A percentile compares a stretch with the other conserved stretches of the same genome.
These are phyloP conservation scores for Ophion slaviceki DNA, from an alignment of 2,888 invertebrate species.

Conservation along the genomic window DNA sequence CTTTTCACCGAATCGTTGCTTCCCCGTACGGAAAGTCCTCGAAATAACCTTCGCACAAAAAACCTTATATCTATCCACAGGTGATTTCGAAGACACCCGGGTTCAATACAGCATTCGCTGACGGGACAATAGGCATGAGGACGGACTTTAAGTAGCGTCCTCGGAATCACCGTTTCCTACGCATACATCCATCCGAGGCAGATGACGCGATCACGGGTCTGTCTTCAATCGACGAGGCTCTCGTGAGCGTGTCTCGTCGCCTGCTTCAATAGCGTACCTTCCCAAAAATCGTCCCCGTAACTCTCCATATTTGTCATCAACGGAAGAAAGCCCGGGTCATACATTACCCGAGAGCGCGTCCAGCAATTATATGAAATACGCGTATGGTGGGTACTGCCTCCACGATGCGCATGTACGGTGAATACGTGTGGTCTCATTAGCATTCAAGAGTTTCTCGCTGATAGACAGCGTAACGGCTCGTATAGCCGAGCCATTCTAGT, in stretches of 20 bases:
- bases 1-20: not conserved
- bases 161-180: not conserved
- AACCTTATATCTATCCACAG: too few species aligned
- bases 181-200: conserved; percentile 15
- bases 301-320: conserved; percentile 51
- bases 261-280: conserved; percentile 43
- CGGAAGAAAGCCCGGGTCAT: conserved; percentile 30
- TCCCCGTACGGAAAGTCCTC: too few species aligned
- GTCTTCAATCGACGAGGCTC: conserved; percentile 9
- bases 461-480: conserved; percentile 27
- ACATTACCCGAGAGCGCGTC: conserved; percentile 22
- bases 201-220: conserved; percentile 60
- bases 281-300: conserved; percentile 45
- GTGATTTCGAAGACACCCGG: too few species aligned
- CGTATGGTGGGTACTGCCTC: not conserved
- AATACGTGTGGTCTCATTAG: conserved; percentile 63
- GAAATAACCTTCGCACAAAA: too few species aligned
- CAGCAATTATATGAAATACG: conserved; percentile 55
- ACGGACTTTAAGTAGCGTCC: not conserved
- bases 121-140: not conserved
- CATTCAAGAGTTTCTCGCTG: conserved; percentile 59
- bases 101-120: too few species aligned
- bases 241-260: conserved; percentile 53
- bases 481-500: conserved; percentile 41
- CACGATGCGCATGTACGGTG: not conserved